phyloP scores from a whole-genome alignment of 2,113 vertebrate genomes.

The Tupaia tana region DNA sequence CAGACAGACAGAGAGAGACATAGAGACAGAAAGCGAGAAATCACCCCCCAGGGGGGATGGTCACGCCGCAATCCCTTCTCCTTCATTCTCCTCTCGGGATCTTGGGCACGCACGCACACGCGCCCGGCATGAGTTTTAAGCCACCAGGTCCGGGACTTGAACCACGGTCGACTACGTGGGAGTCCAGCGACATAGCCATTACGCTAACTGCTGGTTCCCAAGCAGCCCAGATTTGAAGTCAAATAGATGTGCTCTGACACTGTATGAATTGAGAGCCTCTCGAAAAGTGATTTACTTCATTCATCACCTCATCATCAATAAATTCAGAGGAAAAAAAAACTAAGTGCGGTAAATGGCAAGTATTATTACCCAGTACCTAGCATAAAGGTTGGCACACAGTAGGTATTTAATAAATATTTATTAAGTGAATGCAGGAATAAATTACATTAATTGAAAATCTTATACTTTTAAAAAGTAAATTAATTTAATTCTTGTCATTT shows the following conservation, averaged over 20 bases:
- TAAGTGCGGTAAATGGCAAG: background rate
- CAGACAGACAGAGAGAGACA: no score
- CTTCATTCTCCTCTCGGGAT: no score
- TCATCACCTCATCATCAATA: background rate
- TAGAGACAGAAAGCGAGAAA: no score
- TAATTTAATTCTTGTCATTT: background rate
- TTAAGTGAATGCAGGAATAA: background rate
- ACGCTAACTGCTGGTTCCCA: no score
- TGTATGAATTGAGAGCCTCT: background rate
- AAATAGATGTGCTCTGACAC: background rate
- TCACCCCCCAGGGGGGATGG: no score
- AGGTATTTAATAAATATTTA: background rate
- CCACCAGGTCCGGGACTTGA: no score
- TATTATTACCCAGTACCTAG: background rate
- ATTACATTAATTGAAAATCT: background rate
- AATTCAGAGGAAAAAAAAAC: slow-evolving; percentile 5
- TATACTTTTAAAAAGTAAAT: background rate
- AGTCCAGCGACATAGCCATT: no score
- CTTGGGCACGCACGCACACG: no score
- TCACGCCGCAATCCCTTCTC: no score
- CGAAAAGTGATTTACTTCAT: background rate
- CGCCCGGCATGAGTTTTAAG: no score
- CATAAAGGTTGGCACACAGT: background rate
- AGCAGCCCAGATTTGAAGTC: background rate
- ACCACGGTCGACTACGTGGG: no score